A percentile compares a stretch with the other conserved stretches of the same genome.
phyloP scores from a whole-genome alignment of 2,113 vertebrate genomes.

The Grus americana region DNA sequence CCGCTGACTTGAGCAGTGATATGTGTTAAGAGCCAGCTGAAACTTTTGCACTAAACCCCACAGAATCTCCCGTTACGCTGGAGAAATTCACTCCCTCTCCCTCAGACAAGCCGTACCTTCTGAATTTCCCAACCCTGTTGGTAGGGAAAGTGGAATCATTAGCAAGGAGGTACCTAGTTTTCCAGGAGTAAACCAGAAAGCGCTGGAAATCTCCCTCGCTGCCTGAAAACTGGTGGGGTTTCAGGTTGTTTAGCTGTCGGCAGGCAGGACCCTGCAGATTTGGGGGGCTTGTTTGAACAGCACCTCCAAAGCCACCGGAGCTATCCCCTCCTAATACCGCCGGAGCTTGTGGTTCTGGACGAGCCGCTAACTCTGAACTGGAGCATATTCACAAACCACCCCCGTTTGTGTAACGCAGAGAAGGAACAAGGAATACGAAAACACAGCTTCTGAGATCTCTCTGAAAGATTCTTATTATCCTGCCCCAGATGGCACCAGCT shows the following conservation, averaged over 20 bases:
- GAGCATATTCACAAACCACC: neutral
- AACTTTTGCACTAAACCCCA: neutral
- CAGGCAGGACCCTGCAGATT: neutral
- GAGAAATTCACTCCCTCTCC: neutral
- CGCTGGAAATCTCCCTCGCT: neutral
- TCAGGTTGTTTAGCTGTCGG: fast-evolving
- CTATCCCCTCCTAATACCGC: neutral
- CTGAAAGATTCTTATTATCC: constrained; percentile 71
- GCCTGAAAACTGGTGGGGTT: neutral
- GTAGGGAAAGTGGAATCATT: neutral
- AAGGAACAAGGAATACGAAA: constrained; percentile 13
- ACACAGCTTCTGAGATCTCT: constrained; percentile 51
- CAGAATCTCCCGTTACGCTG: neutral
- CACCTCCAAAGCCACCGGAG: neutral
- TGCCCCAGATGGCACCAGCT: constrained; percentile 64
- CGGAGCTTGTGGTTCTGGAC: neutral
- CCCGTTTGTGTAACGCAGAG: neutral
- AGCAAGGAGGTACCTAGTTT: neutral
- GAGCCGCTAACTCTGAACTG: neutral
- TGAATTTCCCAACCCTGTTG: neutral
- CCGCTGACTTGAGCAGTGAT: neutral
- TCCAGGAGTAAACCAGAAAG: neutral
- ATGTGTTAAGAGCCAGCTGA: constrained; percentile 27
- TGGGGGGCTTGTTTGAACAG: neutral
- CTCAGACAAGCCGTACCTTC: neutral